Evolutionary conservation across 2,797 vertebrate genomes (phyloP).

Genomic region (Argentina silus): DNA sequence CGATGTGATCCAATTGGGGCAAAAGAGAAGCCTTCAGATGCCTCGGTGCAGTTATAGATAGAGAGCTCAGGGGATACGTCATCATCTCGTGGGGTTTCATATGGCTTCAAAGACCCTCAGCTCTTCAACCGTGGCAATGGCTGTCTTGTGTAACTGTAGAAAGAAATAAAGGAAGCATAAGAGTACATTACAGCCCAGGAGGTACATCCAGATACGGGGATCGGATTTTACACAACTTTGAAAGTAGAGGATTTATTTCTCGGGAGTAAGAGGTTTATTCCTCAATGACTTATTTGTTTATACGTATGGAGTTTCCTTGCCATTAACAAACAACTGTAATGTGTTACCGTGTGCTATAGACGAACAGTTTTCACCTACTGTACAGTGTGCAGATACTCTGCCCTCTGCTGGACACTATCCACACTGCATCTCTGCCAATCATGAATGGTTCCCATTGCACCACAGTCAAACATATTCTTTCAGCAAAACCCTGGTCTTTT

Average conservation of each 20-base stretch:
- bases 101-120: no score
- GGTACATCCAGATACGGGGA: neutral
- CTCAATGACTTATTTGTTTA: conserved; percentile 31
- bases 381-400: conserved; percentile 25
- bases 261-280: conserved; percentile 44
- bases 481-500: neutral
- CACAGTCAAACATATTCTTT: neutral
- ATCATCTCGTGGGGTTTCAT: no score
- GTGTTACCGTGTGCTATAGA: no score
- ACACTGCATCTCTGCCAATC: neutral
- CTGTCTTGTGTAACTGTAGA: no score
- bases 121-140: no score
- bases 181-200: conserved; percentile 9
- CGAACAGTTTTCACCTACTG: neutral
- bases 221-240: neutral
- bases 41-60: no score
- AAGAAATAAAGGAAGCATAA: no score
- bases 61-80: no score
- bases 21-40: no score
- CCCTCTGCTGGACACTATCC: conserved; percentile 56
- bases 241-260: conserved; percentile 21
- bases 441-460: no score
- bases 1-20: no score
- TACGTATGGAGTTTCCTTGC: conserved; percentile 13
- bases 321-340: no score